Evolutionary conservation across 2,797 vertebrate species (phyloP).

Genomic region (Kryptolebias ocellatus): DNA sequence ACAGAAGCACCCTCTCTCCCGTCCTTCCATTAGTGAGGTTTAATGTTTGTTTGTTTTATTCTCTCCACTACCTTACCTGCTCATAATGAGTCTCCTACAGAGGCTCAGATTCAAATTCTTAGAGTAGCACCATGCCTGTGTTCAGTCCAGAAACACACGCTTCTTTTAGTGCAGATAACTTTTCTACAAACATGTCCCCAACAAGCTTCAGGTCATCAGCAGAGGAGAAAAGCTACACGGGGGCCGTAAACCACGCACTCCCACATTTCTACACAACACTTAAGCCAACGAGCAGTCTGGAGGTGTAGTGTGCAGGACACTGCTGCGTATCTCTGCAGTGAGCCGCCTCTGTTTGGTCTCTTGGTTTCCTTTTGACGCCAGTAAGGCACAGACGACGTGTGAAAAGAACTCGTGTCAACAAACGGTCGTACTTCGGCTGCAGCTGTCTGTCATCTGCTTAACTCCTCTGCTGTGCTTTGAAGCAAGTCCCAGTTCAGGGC

Average conservation of each 20-base stretch:
- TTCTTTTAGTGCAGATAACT: slow-evolving; percentile 84
- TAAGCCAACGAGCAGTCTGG: no score
- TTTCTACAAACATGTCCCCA: slow-evolving; percentile 40
- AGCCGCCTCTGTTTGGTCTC: not conserved
- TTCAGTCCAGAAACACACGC: slow-evolving; percentile 74
- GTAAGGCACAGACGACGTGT: not conserved
- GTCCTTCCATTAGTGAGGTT: slow-evolving; percentile 44
- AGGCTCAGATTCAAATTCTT: slow-evolving; percentile 66
- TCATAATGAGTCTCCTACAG: slow-evolving; percentile 42
- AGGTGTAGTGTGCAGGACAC: no score
- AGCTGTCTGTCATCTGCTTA: slow-evolving; percentile 8
- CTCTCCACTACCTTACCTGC: slow-evolving; percentile 12
- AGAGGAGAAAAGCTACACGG: slow-evolving; percentile 46
- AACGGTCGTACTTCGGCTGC: slow-evolving; percentile 8
- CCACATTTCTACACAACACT: no score
- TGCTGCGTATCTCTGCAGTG: no score
- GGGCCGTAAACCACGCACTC: slow-evolving; percentile 5
- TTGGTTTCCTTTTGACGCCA: not conserved
- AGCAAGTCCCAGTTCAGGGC: slow-evolving; percentile 34
- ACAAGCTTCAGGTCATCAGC: slow-evolving; percentile 58
- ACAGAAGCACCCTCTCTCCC: slow-evolving; percentile 31
- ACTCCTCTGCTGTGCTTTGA: slow-evolving; percentile 50
- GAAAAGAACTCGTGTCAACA: not conserved
- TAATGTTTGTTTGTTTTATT: not conserved
- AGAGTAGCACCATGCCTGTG: slow-evolving; percentile 83